Evolutionary conservation across 2,113 vertebrate genomes (phyloP), one percentile per base, ranked within the genome.

Genomic region (Seriola dumerili): DNA sequence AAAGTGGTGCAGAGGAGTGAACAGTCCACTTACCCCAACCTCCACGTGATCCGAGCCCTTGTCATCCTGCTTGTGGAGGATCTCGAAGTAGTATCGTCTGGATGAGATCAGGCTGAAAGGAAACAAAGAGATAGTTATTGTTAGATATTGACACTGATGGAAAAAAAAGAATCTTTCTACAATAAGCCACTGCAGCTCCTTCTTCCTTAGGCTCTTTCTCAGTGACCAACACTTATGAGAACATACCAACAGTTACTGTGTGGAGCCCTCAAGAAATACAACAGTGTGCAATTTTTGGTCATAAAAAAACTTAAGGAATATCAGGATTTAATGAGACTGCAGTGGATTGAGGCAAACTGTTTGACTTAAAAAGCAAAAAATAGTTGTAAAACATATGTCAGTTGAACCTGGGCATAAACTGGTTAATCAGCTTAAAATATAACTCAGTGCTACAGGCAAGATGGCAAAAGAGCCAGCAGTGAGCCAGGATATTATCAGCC

Each of bases 51-150:
- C 98, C 0, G 97, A 99, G 65, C 98, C 98, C 16, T 93, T 96
- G 95, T 99, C 97, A 0, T 99, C 97, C 61, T 99, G 98, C 82
- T 99, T 99, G 95, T 99, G 98, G 46, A 99, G 97, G 85, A 99
- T 94, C 95, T 99, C 98, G 0, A 99, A 99, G 96, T 98, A 99
- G 94, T 99, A 99, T 29, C 94, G 96, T 42, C 97, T 95, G 83
- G 98, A 99, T 58, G 96, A 96, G 90, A 98, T 97, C 76, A 99
- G 96, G 88, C 98, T 99, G 91, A 40, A 14, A 52, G 16, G 21
- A 67, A 59, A 83, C 5, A 85, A 13, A 90, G 21, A 86, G 62
- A 70, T 32, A 68, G 25, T n/a, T 61, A 25, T 12, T 61, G 42
- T 88, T 77, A 90, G 63, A 81, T 10, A 57, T 71, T 71, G 12